Base-by-base conservation (phyloP, 2,113 vertebrate species). In the Spea bombifrons region DNA sequence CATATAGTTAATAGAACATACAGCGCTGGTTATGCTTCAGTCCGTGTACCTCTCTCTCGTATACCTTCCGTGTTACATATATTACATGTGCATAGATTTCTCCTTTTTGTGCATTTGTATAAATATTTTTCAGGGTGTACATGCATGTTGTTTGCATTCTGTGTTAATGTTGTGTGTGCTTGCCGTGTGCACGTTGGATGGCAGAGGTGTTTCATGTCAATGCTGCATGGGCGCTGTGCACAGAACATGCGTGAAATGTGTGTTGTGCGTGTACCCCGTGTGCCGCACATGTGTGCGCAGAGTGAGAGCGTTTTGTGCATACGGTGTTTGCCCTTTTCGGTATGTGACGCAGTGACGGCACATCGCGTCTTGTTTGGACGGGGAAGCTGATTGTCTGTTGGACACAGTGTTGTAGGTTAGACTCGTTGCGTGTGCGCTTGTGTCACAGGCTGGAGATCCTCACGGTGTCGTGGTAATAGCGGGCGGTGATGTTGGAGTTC, bases 391-490 rank as follows among this genome's bases (percentile, higher is more conserved):
- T 64, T 7, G 16, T 61, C 15, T 61, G 8, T 61, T 61, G 8
- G 55, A 71, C 75, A 77, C 67, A 71, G 76, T 79, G 48, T 55
- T 15, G 13, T 7, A 16, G 70, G 44, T 46, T 45, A 7, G 52
- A 47, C 64, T 75, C 5, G 5, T 52, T 71, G 45, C 59, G 7
- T 5, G 66, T 47, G 57, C 64, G 16, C 45, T 48, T 59, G 55
- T 10, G 68, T 52, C 93, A 97, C 90, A 97, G 91, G 83, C 94
- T 95, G 72, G 95, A 97, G 86, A 97, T 95, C 83, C 95, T 95
- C 84, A 96, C 87, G 30, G 90, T 88, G 49, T 94, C 93, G 0
- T 94, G 91, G 80, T 89, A 93, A 85, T 88, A 91, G 49, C 90
- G 86, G 81, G 90, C 86, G 53, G 76, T 84, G 77, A 89, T 72